These are phyloP conservation scores for Psittacula cyanocephala DNA, from an alignment of 2,113 vertebrate species.

Conservation along the genomic window DNA sequence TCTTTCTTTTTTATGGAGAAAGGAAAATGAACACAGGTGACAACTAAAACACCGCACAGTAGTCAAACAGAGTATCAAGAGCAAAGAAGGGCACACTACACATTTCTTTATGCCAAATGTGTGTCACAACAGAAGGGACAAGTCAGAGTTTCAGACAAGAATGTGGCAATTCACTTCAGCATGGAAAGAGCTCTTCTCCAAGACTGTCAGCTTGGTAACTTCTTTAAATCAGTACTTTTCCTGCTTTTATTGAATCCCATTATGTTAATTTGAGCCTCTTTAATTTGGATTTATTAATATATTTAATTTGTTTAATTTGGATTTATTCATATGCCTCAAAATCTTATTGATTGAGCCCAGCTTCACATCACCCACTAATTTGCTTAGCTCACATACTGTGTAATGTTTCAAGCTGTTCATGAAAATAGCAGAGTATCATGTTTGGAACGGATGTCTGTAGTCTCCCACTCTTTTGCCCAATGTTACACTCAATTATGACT, in stretches of 20 bases:
- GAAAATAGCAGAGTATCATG: not conserved
- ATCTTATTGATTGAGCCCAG: not conserved
- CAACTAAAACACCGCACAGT: not conserved
- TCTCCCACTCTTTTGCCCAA: not conserved
- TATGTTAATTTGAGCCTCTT: not conserved
- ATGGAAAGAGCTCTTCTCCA: not conserved
- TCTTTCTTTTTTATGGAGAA: not conserved
- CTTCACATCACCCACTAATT: not conserved
- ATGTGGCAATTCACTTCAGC: not conserved
- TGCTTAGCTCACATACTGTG: not conserved
- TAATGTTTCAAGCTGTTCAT: not conserved
- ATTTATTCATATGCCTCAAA: not conserved
- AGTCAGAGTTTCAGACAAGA: not conserved
- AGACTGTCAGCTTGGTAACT: not conserved
- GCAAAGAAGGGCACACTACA: not conserved
- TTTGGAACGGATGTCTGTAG: not conserved
- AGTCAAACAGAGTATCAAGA: not conserved
- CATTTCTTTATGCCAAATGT: fast-evolving
- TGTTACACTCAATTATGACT: not conserved
- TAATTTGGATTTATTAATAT: not conserved
- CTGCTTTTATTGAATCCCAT: not conserved
- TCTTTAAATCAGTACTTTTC: not conserved
- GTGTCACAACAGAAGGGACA: not conserved
- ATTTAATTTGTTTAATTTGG: not conserved
- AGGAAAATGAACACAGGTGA: not conserved